Percentiles rank a stretch among this genome's conserved stretches.
Evolutionary conservation across 2,888 invertebrate genomes (phyloP).

Genomic region (Peribatodes rhomboidaria): DNA sequence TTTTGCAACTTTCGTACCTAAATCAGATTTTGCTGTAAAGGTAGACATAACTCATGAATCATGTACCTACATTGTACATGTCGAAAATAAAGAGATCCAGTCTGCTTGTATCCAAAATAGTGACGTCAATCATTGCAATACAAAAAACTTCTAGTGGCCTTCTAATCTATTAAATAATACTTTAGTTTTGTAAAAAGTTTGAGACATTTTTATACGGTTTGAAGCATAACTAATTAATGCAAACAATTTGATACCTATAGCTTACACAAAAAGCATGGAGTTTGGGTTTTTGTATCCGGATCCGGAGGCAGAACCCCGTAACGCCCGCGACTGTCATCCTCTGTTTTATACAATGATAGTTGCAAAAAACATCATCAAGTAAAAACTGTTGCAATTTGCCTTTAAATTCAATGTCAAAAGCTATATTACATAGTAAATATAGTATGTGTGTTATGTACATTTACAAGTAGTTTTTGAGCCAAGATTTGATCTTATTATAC

Average conservation of each 20-base stretch:
- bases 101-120: not conserved
- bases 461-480: too few relatives aligned
- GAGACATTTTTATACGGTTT: constrained; percentile 35
- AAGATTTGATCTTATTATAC: not conserved
- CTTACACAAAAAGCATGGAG: constrained; percentile 43
- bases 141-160: not conserved
- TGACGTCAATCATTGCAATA: not conserved
- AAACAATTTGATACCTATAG: constrained; percentile 25
- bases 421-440: too few relatives aligned
- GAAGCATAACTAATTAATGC: constrained; percentile 43
- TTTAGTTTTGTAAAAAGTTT: too few relatives aligned
- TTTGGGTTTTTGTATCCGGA: constrained; percentile 55
- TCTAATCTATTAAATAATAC: not conserved
- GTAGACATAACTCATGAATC: not conserved
- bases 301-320: constrained; percentile 57
- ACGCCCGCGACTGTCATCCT: constrained; percentile 57
- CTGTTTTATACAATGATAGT: constrained; percentile 51
- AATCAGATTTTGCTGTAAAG: not conserved
- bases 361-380: constrained; percentile 39
- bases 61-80: not conserved
- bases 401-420: constrained; percentile 5
- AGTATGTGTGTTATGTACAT: too few relatives aligned
- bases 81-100: not conserved
- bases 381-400: constrained; percentile 19
- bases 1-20: constrained; percentile 21